Base-by-base conservation (phyloP, 2,113 vertebrate species). In the Oceanites oceanicus region DNA sequence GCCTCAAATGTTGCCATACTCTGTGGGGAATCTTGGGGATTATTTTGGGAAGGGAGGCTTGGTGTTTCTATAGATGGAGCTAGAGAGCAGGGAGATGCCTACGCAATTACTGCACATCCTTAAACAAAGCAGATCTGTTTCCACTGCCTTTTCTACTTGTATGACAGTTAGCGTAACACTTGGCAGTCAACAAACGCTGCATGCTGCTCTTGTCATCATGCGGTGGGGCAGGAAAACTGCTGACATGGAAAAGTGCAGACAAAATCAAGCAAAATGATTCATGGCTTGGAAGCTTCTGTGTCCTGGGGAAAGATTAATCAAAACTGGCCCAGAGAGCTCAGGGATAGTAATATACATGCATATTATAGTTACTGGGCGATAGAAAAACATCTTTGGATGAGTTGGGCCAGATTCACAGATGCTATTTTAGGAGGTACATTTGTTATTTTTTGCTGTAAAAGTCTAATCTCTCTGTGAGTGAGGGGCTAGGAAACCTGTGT, bases 191-290 rank as follows among this genome's bases (percentile, higher is more conserved):
- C 87, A 96, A 88, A 86, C 1, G 0, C 78, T 80, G 93, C 77
- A 21, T 74, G 95, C 95, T 95, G 89, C 91, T 93, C 95, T 95
- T 96, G 96, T 97, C 92, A 90, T 95, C 96, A n/a, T 95, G 89
- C 3, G 27, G 84, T 42, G 85, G 93, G 94, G 94, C 53, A 94
- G 94, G 75, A 91, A 95, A 96, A 93, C 89, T 97, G 95, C 96
- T 96, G 96, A 96, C 95, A 96, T 95, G 94, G 87, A 95, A 96
- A 96, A 95, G 89, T 63, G 77, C 74, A 92, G 93, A 90, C 78
- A 94, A 95, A 95, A 97, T 94, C 89, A 85, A 96, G 95, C 77
- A 83, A 79, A 94, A 86, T 92, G 94, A 94, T 96, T 95, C 94
- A 97, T 88, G 52, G 63, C 87, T 97, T 96, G 97, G 94, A 97